A percentile compares a stretch with the other conserved stretches of the same genome.
Evolutionary conservation across 2,888 invertebrate genomes (phyloP).

Genomic region (Galerucella pusilla): DNA sequence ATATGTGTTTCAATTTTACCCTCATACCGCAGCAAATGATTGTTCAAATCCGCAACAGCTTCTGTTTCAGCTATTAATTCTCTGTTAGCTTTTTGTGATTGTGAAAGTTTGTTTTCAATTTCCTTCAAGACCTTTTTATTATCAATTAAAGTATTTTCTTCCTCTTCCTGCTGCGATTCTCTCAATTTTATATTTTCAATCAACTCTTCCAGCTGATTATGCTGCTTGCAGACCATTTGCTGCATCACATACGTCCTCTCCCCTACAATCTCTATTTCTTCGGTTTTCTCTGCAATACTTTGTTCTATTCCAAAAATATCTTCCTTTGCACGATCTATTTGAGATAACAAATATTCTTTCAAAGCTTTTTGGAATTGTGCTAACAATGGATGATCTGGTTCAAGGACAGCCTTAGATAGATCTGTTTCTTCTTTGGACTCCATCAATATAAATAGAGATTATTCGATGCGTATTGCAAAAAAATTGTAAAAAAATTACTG

Average conservation of each 20-base stretch:
- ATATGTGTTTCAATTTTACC: conserved; percentile 73
- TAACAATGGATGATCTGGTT: conserved; percentile 55
- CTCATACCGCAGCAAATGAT: conserved; percentile 73
- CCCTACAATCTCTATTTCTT: conserved; percentile 70
- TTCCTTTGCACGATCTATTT: conserved; percentile 73
- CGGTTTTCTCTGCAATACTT: conserved; percentile 66
- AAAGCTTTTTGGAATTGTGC: conserved; percentile 54
- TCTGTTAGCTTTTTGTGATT: conserved; percentile 63
- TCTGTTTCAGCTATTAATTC: conserved; percentile 71
- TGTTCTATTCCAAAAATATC: conserved; percentile 74
- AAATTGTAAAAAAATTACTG: conserved; percentile 12
- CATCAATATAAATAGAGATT: neutral
- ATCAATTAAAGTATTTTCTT: conserved; percentile 67
- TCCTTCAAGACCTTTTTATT: conserved; percentile 66
- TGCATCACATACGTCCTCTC: conserved; percentile 72
- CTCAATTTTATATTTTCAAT: conserved; percentile 68
- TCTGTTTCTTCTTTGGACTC: conserved; percentile 15
- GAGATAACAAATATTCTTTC: conserved; percentile 52
- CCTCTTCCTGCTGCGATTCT: conserved; percentile 67
- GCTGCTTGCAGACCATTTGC: conserved; percentile 70
- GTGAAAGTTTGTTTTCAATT: conserved; percentile 64
- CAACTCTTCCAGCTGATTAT: conserved; percentile 69
- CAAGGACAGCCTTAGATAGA: conserved; percentile 44
- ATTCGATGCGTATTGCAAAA: neutral
- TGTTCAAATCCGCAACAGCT: conserved; percentile 68